Evolutionary conservation across 2,888 invertebrate genomes (phyloP).

Genomic region (Polymixis lichenea): DNA sequence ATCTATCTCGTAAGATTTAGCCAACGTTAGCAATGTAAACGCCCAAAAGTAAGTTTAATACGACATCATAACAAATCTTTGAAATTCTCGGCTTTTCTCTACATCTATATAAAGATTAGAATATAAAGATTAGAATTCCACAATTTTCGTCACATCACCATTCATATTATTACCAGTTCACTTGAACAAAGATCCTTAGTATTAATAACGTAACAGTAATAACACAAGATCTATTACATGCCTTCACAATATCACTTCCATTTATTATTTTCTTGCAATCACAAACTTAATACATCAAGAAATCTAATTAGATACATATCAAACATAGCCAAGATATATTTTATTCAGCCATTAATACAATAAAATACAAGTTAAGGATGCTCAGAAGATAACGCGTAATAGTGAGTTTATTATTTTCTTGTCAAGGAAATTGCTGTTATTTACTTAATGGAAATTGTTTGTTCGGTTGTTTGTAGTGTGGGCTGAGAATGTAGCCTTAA

Average conservation of each 20-base stretch:
- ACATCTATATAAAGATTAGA: too few relatives aligned
- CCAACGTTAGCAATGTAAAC: too few relatives aligned
- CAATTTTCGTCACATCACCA: too few relatives aligned
- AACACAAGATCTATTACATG: slow-evolving; percentile 9
- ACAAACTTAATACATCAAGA: slow-evolving; percentile 32
- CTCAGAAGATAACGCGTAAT: slow-evolving; percentile 27
- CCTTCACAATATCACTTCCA: slow-evolving; percentile 7
- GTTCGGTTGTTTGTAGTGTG: slow-evolving; percentile 17
- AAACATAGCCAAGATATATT: slow-evolving; percentile 15
- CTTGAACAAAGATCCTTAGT: not conserved
- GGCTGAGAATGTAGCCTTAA: not conserved
- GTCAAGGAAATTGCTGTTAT: slow-evolving; percentile 31
- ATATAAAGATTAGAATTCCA: too few relatives aligned
- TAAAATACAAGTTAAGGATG: slow-evolving; percentile 12
- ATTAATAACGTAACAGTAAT: not conserved
- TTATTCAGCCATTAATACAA: slow-evolving; percentile 27
- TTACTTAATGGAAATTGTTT: slow-evolving; percentile 12
- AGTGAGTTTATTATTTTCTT: slow-evolving; percentile 33
- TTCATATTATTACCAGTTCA: not conserved
- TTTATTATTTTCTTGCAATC: slow-evolving; percentile 34
- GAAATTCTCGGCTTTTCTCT: too few relatives aligned
- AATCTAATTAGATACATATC: slow-evolving; percentile 43
- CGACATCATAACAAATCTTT: too few relatives aligned
- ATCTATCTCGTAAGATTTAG: too few relatives aligned
- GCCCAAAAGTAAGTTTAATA: too few relatives aligned